Conservation (phyloP, 2,797 vertebrate species). For the Glossophaga mutica region DNA sequence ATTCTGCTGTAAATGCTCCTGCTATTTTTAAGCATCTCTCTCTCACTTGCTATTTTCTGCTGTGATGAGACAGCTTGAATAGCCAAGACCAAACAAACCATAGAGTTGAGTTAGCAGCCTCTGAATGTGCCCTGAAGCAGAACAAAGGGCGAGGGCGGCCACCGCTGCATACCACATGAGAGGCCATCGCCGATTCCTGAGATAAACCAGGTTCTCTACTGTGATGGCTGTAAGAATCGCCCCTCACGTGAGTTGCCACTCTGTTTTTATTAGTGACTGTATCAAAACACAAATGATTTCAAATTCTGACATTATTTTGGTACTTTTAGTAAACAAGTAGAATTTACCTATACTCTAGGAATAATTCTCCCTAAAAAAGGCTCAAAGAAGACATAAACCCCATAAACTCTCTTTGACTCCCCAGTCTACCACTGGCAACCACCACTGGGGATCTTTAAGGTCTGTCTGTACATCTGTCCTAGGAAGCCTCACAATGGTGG, state of each 20-base stretch:
- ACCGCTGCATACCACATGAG: fast-evolving
- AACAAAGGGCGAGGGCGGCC: not conserved
- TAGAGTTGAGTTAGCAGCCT: not conserved
- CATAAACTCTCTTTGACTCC: not conserved
- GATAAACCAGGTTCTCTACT: not conserved
- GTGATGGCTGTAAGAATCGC: not conserved
- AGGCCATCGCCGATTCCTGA: not conserved
- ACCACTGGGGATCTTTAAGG: not conserved
- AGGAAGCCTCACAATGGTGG: not conserved
- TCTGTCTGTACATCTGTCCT: not conserved
- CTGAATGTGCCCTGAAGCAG: not conserved
- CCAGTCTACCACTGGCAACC: not conserved
- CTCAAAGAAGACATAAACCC: not conserved
- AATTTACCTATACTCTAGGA: not conserved
- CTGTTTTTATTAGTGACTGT: not conserved
- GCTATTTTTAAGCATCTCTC: not conserved
- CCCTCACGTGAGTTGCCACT: not conserved
- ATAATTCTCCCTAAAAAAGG: not conserved
- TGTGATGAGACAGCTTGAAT: not conserved
- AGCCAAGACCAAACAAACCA: not conserved
- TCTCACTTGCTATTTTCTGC: not conserved
- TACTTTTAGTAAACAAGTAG: not conserved
- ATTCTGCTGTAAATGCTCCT: not conserved
- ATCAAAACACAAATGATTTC: not conserved
- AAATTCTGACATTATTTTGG: not conserved